Evolutionary conservation across 2,888 invertebrate species (phyloP).

Genomic region (Diabrotica balteata): DNA sequence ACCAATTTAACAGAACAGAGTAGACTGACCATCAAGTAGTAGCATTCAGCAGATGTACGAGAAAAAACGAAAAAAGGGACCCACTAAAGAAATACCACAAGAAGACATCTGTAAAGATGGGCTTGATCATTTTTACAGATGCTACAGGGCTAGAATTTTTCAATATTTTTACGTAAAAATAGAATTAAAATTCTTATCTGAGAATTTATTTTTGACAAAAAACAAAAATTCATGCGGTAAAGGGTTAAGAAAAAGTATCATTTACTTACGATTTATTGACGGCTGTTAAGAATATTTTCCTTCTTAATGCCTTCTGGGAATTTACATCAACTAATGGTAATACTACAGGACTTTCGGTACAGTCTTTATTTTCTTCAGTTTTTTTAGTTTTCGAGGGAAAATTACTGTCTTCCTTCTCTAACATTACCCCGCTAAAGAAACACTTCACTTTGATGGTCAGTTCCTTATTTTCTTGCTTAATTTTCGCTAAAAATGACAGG

Average conservation of each 20-base stretch:
- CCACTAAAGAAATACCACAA: too few relatives aligned
- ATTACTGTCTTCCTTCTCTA: conserved; percentile 52
- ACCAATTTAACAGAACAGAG: too few relatives aligned
- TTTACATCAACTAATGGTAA: conserved; percentile 72
- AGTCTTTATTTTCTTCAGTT: conserved; percentile 41
- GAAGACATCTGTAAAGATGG: too few relatives aligned
- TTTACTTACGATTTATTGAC: conserved; percentile 67
- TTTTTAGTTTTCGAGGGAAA: conserved; percentile 42
- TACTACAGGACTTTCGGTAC: conserved; percentile 58
- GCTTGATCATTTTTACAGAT: too few relatives aligned
- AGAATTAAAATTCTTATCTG: too few relatives aligned
- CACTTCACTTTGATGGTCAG: conserved; percentile 72
- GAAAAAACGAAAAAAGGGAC: too few relatives aligned
- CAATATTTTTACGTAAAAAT: too few relatives aligned
- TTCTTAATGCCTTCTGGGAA: conserved; percentile 71
- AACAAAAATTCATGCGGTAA: too few relatives aligned
- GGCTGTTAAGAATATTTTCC: conserved; percentile 73
- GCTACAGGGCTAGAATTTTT: too few relatives aligned
- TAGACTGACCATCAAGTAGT: too few relatives aligned
- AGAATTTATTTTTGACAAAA: too few relatives aligned
- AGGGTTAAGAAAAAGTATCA: background rate
- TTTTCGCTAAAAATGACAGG: conserved; percentile 42
- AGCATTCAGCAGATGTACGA: too few relatives aligned
- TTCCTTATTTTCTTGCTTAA: conserved; percentile 70
- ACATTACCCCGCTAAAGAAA: conserved; percentile 67